Conservation (phyloP, 2,797 vertebrate genomes). For the Hemitrygon akajei region DNA sequence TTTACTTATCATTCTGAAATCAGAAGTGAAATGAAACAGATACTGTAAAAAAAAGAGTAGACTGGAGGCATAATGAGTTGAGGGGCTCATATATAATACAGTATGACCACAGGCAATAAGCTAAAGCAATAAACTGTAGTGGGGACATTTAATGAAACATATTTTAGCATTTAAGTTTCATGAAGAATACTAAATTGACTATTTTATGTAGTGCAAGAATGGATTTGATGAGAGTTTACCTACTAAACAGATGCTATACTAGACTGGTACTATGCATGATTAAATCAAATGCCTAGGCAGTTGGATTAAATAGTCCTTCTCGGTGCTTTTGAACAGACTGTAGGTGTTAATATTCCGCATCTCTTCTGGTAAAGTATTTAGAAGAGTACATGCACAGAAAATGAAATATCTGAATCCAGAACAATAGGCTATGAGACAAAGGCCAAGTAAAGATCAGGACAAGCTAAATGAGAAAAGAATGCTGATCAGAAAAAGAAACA, state of each 20-base stretch:
- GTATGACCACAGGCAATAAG: conserved; percentile 32
- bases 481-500: background rate
- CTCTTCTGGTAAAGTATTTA: conserved; percentile 26
- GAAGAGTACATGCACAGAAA: conserved; percentile 24
- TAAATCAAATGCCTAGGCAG: conserved; percentile 27
- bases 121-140: conserved; percentile 23
- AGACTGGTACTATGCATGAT: conserved; percentile 30
- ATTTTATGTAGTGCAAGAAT: conserved; percentile 26
- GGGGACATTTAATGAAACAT: conserved; percentile 31
- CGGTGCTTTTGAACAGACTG: conserved; percentile 30
- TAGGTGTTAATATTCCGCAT: conserved; percentile 33
- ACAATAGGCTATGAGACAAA: conserved; percentile 20
- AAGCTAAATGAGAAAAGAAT: conserved; percentile 19
- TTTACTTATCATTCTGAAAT: background rate
- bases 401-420: conserved; percentile 25
- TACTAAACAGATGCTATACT: conserved; percentile 32
- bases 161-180: conserved; percentile 33
- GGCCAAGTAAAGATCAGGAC: background rate
- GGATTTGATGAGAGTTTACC: conserved; percentile 29
- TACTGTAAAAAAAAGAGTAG: background rate
- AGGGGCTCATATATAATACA: background rate
- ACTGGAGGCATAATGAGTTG: conserved; percentile 1
- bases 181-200: conserved; percentile 16
- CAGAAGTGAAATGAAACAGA: conserved; percentile 1
- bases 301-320: conserved; percentile 31